Percentiles rank a stretch among this genome's conserved stretches.
Conservation (phyloP, 2,888 invertebrate genomes). For the Ctenicera cuprea region DNA sequence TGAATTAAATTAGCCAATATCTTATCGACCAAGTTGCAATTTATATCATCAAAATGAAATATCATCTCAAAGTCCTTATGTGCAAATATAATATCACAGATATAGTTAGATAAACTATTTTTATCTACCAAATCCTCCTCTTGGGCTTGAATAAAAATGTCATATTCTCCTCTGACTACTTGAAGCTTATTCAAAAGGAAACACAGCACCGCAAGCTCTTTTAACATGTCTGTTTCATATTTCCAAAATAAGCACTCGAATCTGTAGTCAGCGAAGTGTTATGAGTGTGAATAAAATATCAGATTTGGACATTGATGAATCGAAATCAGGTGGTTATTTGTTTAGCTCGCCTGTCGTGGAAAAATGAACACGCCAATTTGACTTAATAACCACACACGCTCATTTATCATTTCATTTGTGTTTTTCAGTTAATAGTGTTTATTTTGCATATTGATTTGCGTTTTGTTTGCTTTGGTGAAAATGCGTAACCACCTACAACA, state of each 20-base stretch:
- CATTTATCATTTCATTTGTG: slow-evolving; percentile 31
- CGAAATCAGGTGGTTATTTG: slow-evolving; percentile 18
- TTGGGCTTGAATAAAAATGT: neutral
- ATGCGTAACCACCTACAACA: too few species aligned
- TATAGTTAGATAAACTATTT: neutral
- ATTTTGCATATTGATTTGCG: slow-evolving; percentile 22
- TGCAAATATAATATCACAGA: slow-evolving; percentile 20
- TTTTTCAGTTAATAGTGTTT: slow-evolving; percentile 26
- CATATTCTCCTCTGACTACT: neutral
- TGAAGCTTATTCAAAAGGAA: neutral
- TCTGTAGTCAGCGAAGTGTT: neutral
- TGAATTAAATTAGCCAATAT: slow-evolving; percentile 11
- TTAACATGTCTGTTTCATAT: slow-evolving; percentile 15
- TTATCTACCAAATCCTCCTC: neutral
- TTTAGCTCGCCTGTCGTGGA: slow-evolving; percentile 14
- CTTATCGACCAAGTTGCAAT: slow-evolving; percentile 9
- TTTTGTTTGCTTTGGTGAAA: neutral
- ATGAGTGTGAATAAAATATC: slow-evolving; percentile 24
- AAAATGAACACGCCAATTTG: slow-evolving; percentile 15
- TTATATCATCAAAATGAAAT: slow-evolving; percentile 24
- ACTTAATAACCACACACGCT: slow-evolving; percentile 12
- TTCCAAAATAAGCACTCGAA: neutral
- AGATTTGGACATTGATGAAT: slow-evolving; percentile 19
- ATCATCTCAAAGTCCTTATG: slow-evolving; percentile 32
- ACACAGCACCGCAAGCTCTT: neutral